These are phyloP conservation scores for Lacanobia oleracea DNA, from an alignment of 2,888 invertebrate species.

Conservation along the genomic window DNA sequence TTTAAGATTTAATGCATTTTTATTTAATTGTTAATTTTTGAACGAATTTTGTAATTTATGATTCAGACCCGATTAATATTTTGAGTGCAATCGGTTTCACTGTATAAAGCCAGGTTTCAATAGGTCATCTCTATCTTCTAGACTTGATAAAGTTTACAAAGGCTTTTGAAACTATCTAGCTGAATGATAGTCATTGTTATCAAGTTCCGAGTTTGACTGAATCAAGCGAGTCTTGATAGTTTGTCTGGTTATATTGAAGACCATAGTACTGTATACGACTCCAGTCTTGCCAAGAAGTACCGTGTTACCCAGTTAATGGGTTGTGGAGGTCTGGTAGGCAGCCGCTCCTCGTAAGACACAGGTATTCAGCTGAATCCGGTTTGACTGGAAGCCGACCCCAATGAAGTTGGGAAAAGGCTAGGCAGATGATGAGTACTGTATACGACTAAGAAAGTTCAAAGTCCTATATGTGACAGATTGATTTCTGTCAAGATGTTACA, in stretches of 20 bases:
- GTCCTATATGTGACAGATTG: not conserved
- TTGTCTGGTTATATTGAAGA: not conserved
- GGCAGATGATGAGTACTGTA: no score
- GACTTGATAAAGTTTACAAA: slow-evolving; percentile 15
- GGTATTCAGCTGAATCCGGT: no score
- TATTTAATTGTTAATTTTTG: no score
- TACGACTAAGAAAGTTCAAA: not conserved
- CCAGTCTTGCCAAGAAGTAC: no score
- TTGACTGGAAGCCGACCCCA: no score
- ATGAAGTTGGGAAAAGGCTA: no score
- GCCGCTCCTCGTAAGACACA: no score
- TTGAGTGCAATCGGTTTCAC: not conserved
- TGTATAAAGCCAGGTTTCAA: not conserved
- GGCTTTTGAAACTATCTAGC: not conserved
- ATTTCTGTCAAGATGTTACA: no score
- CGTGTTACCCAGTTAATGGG: no score
- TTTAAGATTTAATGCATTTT: no score
- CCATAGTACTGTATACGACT: not conserved
- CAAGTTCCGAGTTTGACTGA: not conserved
- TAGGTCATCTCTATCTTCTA: not conserved
- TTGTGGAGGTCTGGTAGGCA: no score
- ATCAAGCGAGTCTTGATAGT: not conserved
- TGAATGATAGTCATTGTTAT: slow-evolving; percentile 7
- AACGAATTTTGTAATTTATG: not conserved
- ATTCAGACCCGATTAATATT: not conserved